Base-by-base conservation (phyloP, 2,888 invertebrate genomes). In the Rhagonycha fulva region DNA sequence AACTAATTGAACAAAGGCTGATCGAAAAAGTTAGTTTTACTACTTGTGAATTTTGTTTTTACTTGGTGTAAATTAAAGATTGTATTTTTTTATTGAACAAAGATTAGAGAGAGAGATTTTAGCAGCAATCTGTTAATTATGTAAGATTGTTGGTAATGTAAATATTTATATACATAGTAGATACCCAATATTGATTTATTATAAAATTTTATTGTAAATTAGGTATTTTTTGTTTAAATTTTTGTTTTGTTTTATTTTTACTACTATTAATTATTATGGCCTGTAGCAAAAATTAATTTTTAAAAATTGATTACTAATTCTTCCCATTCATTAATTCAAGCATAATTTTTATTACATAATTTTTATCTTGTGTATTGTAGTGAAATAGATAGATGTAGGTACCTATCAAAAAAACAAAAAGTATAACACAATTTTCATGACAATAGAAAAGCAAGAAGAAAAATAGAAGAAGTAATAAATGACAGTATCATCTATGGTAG, bases 351-450 rank as follows among this genome's bases (percentile, higher is more conserved):
- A 26, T 26, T 26, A 47, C 47, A 47, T 47, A n/a, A n/a, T n/a
- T n/a, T 47, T 47, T 47, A 47, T 47, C 47, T 47, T 47, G 47
- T 47, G 47, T 47, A 47, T 47, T 47, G 47, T 47, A 47, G 47
- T 47, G 47, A n/a, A 47, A 47, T 47, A 47, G 47, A 47, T 47
- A n/a, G n/a, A 26, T 4, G 7, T 26, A 47, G 47, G 47, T 47
- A 47, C n/a, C 47, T n/a, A n/a, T n/a, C n/a, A n/a, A n/a, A n/a
- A n/a, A n/a, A 47, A 47, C n/a, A 32, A 61, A 63, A 32, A 23
- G 26, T 63, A 19, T 71, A 78, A 76, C 47, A 47, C 47, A 47
- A 79, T 79, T 82, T 82, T 85, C 86, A 86, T 86, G 86, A 87
- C 86, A 87, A 85, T 86, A 86, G 82, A 78, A 81, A 63, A n/a